phyloP scores from a whole-genome alignment of 1,140 invertebrate genomes.

The Stenopsyche tienmushanensis region DNA sequence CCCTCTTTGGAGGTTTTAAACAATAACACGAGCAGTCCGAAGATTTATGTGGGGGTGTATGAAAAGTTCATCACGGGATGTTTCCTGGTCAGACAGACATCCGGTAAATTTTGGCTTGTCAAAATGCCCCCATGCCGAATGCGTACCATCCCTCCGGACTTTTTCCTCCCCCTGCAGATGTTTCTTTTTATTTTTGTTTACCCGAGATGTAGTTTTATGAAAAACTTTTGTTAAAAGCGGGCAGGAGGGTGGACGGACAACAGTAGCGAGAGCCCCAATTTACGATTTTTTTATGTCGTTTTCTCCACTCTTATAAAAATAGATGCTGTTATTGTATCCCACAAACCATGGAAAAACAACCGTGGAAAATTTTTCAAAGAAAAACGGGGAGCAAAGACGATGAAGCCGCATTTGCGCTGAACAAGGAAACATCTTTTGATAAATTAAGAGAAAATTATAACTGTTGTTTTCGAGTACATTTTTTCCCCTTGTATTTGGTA shows the following conservation, averaged over 20 bases:
- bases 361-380: neutral
- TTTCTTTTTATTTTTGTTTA: conserved; percentile 19
- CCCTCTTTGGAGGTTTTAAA: no score
- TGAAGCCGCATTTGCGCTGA: conserved; percentile 9
- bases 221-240: conserved; percentile 13
- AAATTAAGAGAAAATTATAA: conserved; percentile 2
- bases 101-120: neutral
- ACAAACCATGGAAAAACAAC: conserved; percentile 21
- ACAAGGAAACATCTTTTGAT: conserved; percentile 22
- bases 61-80: neutral
- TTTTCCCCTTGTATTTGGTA: no score
- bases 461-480: neutral
- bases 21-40: no score
- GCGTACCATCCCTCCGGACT: neutral
- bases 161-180: neutral
- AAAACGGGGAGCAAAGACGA: conserved; percentile 6
- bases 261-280: conserved; percentile 9
- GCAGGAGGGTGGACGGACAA: conserved; percentile 7
- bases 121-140: neutral
- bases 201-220: conserved; percentile 21
- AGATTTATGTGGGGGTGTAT: neutral
- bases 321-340: conserved; percentile 13
- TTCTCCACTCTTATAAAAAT: conserved; percentile 6
- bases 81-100: neutral
- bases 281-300: conserved; percentile 2